A percentile compares a stretch with the other conserved stretches of the same genome.
Evolutionary conservation across 2,797 vertebrate genomes (phyloP).

Genomic region (Chaunax sp.): DNA sequence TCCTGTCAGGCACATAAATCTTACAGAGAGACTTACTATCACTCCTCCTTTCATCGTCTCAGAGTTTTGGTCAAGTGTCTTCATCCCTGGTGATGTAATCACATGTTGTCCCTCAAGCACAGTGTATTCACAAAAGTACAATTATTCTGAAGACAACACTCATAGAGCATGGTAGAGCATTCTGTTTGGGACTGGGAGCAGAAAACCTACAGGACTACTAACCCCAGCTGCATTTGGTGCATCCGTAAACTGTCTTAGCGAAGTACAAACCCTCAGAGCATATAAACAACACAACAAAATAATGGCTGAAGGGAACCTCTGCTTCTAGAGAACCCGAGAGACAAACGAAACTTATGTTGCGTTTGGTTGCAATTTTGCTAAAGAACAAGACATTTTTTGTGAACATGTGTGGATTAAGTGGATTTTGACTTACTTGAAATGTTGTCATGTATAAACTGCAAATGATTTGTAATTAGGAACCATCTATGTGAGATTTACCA

Average conservation of each 20-base stretch:
- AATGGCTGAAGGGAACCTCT: background rate
- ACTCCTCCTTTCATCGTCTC: slow-evolving; percentile 1
- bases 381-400: too few species aligned
- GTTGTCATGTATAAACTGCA: too few species aligned
- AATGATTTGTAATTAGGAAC: too few species aligned
- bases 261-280: slow-evolving; percentile 21
- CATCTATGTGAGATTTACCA: background rate
- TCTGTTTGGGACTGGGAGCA: slow-evolving; percentile 71
- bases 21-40: background rate
- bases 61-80: slow-evolving; percentile 22
- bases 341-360: too few species aligned
- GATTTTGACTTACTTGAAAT: too few species aligned
- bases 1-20: slow-evolving; percentile 1
- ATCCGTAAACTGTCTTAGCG: slow-evolving; percentile 27
- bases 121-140: slow-evolving; percentile 44
- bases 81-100: background rate
- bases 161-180: slow-evolving; percentile 49
- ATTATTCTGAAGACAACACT: slow-evolving; percentile 59
- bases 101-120: slow-evolving; percentile 34
- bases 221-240: slow-evolving; percentile 22
- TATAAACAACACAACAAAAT: slow-evolving; percentile 18
- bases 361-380: too few species aligned
- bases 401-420: too few species aligned
- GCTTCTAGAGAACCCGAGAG: background rate
- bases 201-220: slow-evolving; percentile 28